Evolutionary conservation across 1,140 invertebrate species (phyloP), one percentile per base, ranked within the genome.

Genomic region (Drosophila virilis): DNA sequence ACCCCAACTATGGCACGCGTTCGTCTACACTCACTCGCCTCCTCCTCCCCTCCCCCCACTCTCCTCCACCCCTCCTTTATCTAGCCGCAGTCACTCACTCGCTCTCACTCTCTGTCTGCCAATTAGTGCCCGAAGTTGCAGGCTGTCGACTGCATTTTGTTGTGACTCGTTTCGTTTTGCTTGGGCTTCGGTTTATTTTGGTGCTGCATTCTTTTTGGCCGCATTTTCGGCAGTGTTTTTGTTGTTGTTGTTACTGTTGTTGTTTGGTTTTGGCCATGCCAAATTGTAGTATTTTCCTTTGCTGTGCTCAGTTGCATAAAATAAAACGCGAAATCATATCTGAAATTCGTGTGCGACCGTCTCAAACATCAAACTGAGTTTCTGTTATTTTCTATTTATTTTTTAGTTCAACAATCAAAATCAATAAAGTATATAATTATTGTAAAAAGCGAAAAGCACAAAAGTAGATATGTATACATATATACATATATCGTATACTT

Each of bases 191-290:
- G 77, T 84, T 83, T 84, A 84, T 85, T 86, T 86, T 86, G 83
- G 82, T 86, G 76, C 83, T 88, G 83, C 82, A 76, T 86, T 81
- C 82, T 75, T 78, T 88, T 85, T 86, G 77, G 74, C 74, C 78
- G 81, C 77, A 64, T 82, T 86, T 86, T 74, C 75, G 78, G 58
- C 61, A 62, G 13, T 77, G 48, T 51, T 51, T 37, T 67, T 80
- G 79, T 65, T 60, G 17, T 37, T 45, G 42, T 51, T 71, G 67
- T 70, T 71, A 51, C 37, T 70, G 69, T n/a, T 70, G 69, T n/a
- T 60, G 48, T 70, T 74, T 70, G 52, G 55, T 57, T 74, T 75
- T 78, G 58, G 60, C 60, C 72, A 78, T 64, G 74, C 68, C 68
- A 82, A 28, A 86, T 77, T 77, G 71, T 66, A 66, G 54, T 60